Evolutionary conservation across 2,797 vertebrate species (phyloP).

Genomic region (Danio albolineatus): DNA sequence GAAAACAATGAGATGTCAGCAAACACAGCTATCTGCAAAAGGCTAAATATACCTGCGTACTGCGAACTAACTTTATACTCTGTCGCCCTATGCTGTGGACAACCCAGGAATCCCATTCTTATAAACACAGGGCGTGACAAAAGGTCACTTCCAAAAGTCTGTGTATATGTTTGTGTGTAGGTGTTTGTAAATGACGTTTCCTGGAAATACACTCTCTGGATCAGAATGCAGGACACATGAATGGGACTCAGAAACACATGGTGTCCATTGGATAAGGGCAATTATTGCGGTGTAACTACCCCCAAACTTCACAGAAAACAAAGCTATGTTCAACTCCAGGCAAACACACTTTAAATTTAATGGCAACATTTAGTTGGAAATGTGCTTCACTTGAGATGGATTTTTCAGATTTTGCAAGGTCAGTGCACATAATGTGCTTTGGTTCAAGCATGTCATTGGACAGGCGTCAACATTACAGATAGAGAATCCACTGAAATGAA

Average conservation of each 20-base stretch:
- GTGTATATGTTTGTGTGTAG: not conserved
- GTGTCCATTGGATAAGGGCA: constrained; percentile 10
- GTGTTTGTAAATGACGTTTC: constrained; percentile 28
- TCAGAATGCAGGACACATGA: constrained; percentile 32
- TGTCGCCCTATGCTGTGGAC: not conserved
- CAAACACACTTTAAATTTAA: constrained; percentile 31
- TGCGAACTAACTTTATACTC: not conserved
- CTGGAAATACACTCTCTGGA: constrained; percentile 21
- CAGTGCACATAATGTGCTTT: not conserved
- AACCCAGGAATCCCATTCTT: constrained; percentile 3
- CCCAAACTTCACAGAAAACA: constrained; percentile 47
- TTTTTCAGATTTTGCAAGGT: not conserved
- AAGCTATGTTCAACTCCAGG: constrained; percentile 25
- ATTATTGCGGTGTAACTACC: constrained; percentile 37
- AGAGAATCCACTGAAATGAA: not conserved
- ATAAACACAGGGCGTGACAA: not conserved
- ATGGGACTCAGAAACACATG: constrained; percentile 25
- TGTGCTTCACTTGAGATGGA: not conserved
- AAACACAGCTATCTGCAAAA: constrained; percentile 10
- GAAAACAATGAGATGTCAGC: constrained; percentile 46
- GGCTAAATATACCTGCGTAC: constrained; percentile 43
- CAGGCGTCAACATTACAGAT: not conserved
- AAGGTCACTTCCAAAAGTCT: constrained; percentile 24
- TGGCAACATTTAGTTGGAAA: not conserved
- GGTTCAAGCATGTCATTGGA: not conserved